These are phyloP conservation scores for Lepus europaeus DNA, from an alignment of 2,113 vertebrate species.

Conservation along the genomic window DNA sequence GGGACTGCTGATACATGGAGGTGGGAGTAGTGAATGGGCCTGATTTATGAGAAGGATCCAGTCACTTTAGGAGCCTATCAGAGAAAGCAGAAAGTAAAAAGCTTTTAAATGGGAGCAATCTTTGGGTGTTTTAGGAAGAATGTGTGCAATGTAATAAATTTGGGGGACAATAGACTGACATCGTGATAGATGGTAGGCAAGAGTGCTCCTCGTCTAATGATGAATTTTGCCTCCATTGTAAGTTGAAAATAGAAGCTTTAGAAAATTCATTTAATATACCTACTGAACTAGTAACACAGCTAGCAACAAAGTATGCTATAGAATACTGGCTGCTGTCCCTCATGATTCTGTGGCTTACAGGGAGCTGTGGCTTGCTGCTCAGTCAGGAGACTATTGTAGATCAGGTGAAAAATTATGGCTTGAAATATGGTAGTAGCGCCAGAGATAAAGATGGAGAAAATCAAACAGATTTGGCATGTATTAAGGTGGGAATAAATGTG, in stretches of 20 bases:
- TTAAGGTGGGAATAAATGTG: not conserved
- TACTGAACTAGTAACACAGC: not conserved
- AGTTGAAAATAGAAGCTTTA: not conserved
- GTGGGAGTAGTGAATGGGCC: not conserved
- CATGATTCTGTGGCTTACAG: not conserved
- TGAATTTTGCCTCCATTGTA: not conserved
- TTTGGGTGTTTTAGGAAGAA: not conserved
- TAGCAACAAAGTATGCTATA: not conserved
- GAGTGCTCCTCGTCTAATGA: too few relatives aligned
- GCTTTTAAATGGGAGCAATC: not conserved
- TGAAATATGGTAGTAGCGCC: not conserved
- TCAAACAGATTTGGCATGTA: not conserved
- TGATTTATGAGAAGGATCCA: not conserved
- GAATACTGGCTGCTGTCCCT: too few relatives aligned
- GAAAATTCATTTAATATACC: not conserved
- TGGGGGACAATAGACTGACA: not conserved
- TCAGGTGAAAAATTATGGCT: not conserved
- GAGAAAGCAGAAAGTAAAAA: not conserved
- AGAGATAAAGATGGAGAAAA: not conserved
- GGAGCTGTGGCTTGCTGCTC: not conserved
- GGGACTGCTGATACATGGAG: not conserved
- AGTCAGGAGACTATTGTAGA: not conserved
- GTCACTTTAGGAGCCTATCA: not conserved
- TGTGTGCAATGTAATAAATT: not conserved
- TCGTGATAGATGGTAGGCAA: not conserved